phyloP scores from a whole-genome alignment of 2,888 invertebrate genomes.

The Esperia sulphurella region DNA sequence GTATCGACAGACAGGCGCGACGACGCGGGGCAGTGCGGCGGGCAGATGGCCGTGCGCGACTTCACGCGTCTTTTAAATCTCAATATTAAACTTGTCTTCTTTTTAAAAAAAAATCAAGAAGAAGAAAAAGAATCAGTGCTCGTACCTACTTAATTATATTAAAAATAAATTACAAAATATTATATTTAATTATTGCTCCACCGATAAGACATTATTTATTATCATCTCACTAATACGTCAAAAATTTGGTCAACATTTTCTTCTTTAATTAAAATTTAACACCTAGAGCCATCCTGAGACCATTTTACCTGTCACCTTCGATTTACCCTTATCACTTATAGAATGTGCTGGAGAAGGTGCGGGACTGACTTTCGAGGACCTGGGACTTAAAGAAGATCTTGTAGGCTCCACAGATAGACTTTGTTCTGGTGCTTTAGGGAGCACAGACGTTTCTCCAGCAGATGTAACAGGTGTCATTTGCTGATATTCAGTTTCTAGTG shows the following conservation, averaged over 20 bases:
- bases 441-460: constrained; percentile 3
- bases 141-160: not conserved
- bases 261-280: constrained; percentile 49
- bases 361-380: constrained; percentile 57
- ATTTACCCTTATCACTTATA: constrained; percentile 80
- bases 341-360: constrained; percentile 19
- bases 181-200: constrained; percentile 46
- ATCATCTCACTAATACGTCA: constrained; percentile 57
- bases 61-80: too few species aligned
- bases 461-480: constrained; percentile 18
- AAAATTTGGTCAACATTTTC: constrained; percentile 7
- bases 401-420: constrained; percentile 16
- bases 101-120: too few species aligned
- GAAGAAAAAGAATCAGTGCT: too few species aligned
- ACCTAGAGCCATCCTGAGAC: constrained; percentile 84
- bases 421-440: not conserved
- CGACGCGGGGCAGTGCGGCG: too few species aligned
- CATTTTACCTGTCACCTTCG: constrained; percentile 85
- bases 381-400: constrained; percentile 25
- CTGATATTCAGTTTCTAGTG: constrained; percentile 47
- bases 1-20: too few species aligned
- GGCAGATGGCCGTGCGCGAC: too few species aligned
- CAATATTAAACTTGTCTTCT: too few species aligned
- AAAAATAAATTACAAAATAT: not conserved
- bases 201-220: constrained; percentile 25